Base-by-base conservation (phyloP, 1,140 invertebrate genomes). In the Drosophila navojoa region DNA sequence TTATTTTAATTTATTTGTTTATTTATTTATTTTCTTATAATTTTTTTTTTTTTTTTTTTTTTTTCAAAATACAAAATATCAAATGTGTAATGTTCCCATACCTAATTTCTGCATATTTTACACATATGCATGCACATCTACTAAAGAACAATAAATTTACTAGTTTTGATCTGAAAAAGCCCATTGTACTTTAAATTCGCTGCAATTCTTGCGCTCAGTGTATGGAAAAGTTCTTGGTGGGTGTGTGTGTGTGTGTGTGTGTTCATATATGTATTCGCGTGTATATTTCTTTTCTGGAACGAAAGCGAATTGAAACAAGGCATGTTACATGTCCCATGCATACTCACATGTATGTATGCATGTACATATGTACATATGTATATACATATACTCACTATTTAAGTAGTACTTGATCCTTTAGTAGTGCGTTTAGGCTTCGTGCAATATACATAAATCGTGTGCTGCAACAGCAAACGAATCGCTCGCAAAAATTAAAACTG, bases 401-500 rank as follows among this genome's bases (percentile, higher is more conserved):
- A 50, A 19, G 4, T 19, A 50, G 7, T 10, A 40, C 2, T 45
- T 63, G 60, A 71, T 71, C 52, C 60, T 71, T 32, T 53, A 42
- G 4, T 2, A n/a, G 10, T 22, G 35, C 16, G 7, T 25, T 7
- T 25, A 45, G 29, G 49, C 45, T 32, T 42, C 19, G 50, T 27
- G 38, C 25, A 32, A 29, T 16, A 29, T 27, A 32, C 7, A 49
- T 6, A 35, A 55, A 71, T 66, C 35, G 53, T 50, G 61, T 45
- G 52, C 64, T 58, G 73, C 73, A 84, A 72, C 54, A 71, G 47
- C 62, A 69, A 54, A 64, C 59, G 63, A 64, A 79, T 7, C 53
- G 13, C 16, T 44, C 45, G 45, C 50, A 27, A 85, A 85, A 81
- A 85, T 67, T 71, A 87, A 87, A 87, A 85, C 71, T 78, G 75